Percentiles rank a stretch among this genome's conserved stretches.
phyloP scores from a whole-genome alignment of 2,888 invertebrate genomes.

The Dicranocentrus wangi region DNA sequence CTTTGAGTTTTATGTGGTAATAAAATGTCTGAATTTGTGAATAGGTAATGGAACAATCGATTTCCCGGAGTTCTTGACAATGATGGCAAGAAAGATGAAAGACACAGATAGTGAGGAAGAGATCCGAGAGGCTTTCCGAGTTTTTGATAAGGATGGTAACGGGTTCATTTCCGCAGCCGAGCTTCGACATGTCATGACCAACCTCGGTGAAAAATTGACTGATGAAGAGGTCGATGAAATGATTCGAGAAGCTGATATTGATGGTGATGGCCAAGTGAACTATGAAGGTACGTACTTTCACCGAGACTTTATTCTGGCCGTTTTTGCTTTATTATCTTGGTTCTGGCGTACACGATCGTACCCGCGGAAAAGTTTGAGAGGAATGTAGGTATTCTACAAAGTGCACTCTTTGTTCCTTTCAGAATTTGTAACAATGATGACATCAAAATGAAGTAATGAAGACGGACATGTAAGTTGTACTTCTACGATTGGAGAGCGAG shows the following conservation, averaged over 20 bases:
- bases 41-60: constrained; percentile 99
- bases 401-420: too few species aligned
- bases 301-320: not conserved
- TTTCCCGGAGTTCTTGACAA: constrained; percentile 99
- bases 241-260: constrained; percentile 99
- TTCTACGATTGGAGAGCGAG: constrained; percentile 66
- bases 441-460: constrained; percentile 88
- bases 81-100: constrained; percentile 99
- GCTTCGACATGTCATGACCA: constrained; percentile 98
- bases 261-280: constrained; percentile 99
- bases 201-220: constrained; percentile 98
- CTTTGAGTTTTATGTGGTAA: too few species aligned
- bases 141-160: constrained; percentile 99
- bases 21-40: not conserved
- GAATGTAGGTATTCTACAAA: too few species aligned
- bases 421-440: constrained; percentile 99
- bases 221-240: constrained; percentile 99
- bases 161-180: constrained; percentile 99
- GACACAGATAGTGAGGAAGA: constrained; percentile 99
- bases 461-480: constrained; percentile 66
- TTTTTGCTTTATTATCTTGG: too few species aligned
- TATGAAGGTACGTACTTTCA: constrained; percentile 83
- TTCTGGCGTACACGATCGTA: constrained; percentile 5
- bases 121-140: constrained; percentile 98
- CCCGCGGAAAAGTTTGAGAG: too few species aligned